These are phyloP conservation scores for Brachystomella parvula DNA, from an alignment of 1,140 invertebrate genomes.

Conservation along the genomic window DNA sequence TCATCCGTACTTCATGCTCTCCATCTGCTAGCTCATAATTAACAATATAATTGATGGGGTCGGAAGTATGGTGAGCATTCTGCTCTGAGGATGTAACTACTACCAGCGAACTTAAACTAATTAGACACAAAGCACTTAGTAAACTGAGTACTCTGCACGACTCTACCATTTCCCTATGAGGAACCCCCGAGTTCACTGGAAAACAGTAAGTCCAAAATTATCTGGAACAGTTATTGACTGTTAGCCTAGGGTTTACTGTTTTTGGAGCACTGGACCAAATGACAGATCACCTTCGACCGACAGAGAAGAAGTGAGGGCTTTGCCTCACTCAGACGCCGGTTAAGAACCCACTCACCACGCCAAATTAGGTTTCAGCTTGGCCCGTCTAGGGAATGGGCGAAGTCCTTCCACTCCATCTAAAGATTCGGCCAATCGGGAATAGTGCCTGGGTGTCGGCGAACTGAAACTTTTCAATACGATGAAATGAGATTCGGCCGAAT, in stretches of 20 bases:
- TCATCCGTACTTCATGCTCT: slow-evolving; percentile 54
- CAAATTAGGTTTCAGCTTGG: not conserved
- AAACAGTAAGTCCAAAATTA: not conserved
- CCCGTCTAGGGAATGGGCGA: not conserved
- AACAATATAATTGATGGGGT: slow-evolving; percentile 49
- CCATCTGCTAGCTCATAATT: slow-evolving; percentile 53
- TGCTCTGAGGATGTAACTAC: not conserved
- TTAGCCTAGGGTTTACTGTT: not conserved
- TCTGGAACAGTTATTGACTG: not conserved
- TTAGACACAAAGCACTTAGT: not conserved
- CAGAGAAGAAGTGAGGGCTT: not conserved
- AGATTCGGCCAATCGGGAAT: too few species aligned
- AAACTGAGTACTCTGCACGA: not conserved
- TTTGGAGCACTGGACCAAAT: not conserved
- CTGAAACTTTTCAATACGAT: too few species aligned
- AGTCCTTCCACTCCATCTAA: too few species aligned
- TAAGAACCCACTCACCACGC: not conserved
- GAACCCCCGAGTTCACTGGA: not conserved
- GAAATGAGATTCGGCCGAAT: too few species aligned
- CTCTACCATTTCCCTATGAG: not conserved
- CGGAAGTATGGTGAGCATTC: not conserved
- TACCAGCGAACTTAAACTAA: not conserved
- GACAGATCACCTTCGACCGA: not conserved
- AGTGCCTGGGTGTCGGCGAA: too few species aligned
- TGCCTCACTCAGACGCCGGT: not conserved